Base-by-base conservation (phyloP, 2,113 vertebrate genomes). In the Charina bottae region DNA sequence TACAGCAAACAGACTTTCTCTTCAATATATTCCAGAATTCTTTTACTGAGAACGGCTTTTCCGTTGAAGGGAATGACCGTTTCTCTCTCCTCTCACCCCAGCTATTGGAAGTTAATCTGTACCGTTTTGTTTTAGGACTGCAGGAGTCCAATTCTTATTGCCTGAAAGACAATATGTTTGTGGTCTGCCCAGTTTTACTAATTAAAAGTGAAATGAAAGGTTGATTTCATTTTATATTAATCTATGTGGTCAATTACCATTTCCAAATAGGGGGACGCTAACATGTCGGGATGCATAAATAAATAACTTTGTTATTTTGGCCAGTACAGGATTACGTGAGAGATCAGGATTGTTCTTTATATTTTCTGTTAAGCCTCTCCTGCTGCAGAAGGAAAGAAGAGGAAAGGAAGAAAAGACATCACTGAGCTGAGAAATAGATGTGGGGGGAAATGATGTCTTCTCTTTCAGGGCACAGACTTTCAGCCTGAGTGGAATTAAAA, bases 291-390 rank as follows among this genome's bases (percentile, higher is more conserved):
- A 55, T 83, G 15, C 37, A 46, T 90, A 12, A 9, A 86, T 68
- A 33, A 62, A 87, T 64, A 28, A 33, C 42, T 55, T 49, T 64
- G 60, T 87, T 55, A 72, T 54, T 46, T 87, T 91, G 9, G 26
- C 23, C 53, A 46, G 54, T 17, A 13, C 11, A 42, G 9, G 68
- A 91, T 72, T 28, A 78, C 56, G 2, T 21, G 53, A 68, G 58
- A 58, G 11, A 42, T 59, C 72, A 60, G 4, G 24, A 91, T 78
- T 33, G 24, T n/a, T n/a, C 62, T 11, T 62, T 93, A 0, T 62
- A n/a, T 92, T 95, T 97, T 95, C 90, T 93, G 26, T 85, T 90
- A 87, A 92, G 90, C 23, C 24, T 55, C n/a, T n/a, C 13, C 13
- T 72, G 15, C 64, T 33, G 64, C 64, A 33, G 64, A 72, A 68